phyloP scores from a whole-genome alignment of 1,140 invertebrate genomes.

The Drosophila auraria region DNA sequence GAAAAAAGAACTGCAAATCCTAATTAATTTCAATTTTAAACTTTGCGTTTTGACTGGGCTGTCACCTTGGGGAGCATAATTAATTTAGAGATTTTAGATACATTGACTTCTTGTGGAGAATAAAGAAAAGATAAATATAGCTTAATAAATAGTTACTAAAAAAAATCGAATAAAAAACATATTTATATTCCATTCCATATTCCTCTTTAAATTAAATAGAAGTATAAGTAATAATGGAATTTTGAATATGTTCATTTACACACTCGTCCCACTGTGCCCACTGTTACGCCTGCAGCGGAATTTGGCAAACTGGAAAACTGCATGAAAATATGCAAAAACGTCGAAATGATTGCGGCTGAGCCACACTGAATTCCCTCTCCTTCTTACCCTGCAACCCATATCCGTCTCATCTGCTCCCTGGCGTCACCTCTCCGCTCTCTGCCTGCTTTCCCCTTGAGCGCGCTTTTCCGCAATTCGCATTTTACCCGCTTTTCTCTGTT shows the following conservation, averaged over 20 bases:
- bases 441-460: slow-evolving; percentile 11
- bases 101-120: neutral
- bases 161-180: too few relatives aligned
- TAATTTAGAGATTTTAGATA: neutral
- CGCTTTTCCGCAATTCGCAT: slow-evolving; percentile 23
- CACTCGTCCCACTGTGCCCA: slow-evolving; percentile 37
- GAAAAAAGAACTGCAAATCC: neutral
- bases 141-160: too few relatives aligned
- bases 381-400: slow-evolving; percentile 6
- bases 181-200: too few relatives aligned
- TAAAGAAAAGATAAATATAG: too few relatives aligned
- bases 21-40: slow-evolving; percentile 19
- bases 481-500: slow-evolving; percentile 16
- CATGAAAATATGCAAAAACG: slow-evolving; percentile 81
- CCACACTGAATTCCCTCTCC: slow-evolving; percentile 51
- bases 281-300: slow-evolving; percentile 55
- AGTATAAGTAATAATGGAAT: too few relatives aligned
- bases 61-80: neutral
- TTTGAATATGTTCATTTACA: too few relatives aligned
- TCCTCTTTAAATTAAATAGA: too few relatives aligned
- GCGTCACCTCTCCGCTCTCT: slow-evolving; percentile 4
- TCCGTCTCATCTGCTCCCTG: slow-evolving; percentile 3
- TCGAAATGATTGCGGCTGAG: slow-evolving; percentile 77
- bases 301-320: slow-evolving; percentile 77
- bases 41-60: neutral